These are phyloP conservation scores for Palythoa caribaeorum DNA, from an alignment of 92 coral and sea anemone species.

Conservation along the genomic window DNA sequence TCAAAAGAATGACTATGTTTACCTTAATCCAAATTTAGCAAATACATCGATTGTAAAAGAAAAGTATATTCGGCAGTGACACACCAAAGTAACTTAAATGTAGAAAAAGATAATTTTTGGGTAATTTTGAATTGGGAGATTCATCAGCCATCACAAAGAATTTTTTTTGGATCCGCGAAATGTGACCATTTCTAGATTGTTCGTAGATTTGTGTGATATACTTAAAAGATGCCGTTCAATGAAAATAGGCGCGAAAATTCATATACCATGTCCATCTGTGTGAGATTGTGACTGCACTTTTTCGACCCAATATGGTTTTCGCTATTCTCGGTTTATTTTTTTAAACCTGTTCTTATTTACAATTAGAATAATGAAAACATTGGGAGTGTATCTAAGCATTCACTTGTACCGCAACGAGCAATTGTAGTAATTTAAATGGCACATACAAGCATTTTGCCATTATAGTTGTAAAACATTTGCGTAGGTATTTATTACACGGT, in stretches of 20 bases:
- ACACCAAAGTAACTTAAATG: not conserved
- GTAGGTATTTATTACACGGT: no score
- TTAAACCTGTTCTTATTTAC: not conserved
- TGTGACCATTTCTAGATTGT: constrained; percentile 1
- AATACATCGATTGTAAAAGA: not conserved
- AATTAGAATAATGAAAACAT: not conserved
- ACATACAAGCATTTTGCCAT: no score
- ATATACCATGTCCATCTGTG: not conserved
- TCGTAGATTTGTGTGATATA: not conserved
- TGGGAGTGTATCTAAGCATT: no score
- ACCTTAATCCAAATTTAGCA: not conserved
- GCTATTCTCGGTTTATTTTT: not conserved
- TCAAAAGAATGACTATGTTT: not conserved
- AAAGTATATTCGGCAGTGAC: not conserved
- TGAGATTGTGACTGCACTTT: not conserved
- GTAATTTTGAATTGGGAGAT: not conserved
- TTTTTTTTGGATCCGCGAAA: not conserved
- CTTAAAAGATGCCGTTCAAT: not conserved
- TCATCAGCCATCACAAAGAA: not conserved
- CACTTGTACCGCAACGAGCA: no score
- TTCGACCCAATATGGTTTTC: no score
- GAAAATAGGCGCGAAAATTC: not conserved
- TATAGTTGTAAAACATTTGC: no score
- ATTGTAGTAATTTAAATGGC: no score
- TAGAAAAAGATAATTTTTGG: not conserved